Evolutionary conservation across 2,113 vertebrate species (phyloP).

Genomic region (Coregonus clupeaformis): DNA sequence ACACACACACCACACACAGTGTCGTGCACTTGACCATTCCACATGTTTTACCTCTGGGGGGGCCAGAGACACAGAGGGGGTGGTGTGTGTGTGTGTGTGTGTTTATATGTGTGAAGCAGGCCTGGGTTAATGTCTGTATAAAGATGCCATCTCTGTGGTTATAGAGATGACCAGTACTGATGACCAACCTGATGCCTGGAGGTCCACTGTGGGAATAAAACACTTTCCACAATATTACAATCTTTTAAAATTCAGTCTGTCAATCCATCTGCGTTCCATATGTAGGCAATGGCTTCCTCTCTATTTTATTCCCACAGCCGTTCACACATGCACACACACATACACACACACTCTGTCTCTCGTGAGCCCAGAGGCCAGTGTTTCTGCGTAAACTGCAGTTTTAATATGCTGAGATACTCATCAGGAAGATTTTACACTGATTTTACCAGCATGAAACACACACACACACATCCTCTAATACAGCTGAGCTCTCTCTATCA

Average conservation of each 20-base stretch:
- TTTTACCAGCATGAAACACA: constrained; percentile 39
- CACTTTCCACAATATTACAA: no score
- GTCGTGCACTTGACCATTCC: no score
- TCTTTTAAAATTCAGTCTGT: background rate
- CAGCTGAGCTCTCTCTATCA: background rate
- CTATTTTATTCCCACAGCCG: constrained; percentile 31
- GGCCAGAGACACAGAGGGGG: background rate
- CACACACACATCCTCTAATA: background rate
- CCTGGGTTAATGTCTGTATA: constrained; percentile 22
- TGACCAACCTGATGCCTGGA: background rate
- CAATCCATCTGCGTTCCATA: constrained; percentile 48
- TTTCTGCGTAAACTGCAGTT: constrained; percentile 34
- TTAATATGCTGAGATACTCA: constrained; percentile 67
- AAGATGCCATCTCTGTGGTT: constrained; percentile 36
- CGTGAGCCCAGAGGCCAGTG: constrained; percentile 21
- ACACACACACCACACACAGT: no score
- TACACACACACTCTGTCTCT: constrained; percentile 23
- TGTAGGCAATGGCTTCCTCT: constrained; percentile 32
- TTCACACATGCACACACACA: background rate
- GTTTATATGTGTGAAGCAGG: background rate
- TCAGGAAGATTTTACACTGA: constrained; percentile 59
- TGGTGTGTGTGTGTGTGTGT: background rate
- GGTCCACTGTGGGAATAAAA: constrained; percentile 28
- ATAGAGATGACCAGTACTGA: constrained; percentile 21
- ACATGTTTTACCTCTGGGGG: no score